Base-by-base conservation (phyloP, 2,888 invertebrate genomes). In the Ochropacha duplaris region DNA sequence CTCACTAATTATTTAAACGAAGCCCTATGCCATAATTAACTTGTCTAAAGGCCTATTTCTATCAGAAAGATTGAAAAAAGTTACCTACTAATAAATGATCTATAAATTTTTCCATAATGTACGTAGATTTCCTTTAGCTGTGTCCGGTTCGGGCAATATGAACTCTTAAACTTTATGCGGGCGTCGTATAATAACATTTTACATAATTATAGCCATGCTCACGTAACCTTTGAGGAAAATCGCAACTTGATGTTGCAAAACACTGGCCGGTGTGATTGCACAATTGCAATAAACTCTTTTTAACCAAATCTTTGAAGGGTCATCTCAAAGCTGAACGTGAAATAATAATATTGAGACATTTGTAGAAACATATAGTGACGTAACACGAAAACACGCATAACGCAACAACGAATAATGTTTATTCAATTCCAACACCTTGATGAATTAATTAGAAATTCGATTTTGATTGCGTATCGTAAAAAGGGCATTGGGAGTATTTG, bases 361-460 rank as follows among this genome's bases (percentile, higher is more conserved):
- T 6, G 24, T 4, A 51, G 5, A 22, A 49, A n/a, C 50, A 12
- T n/a, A n/a, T n/a, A n/a, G 6, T 22, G 22, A 50, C 50, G 39
- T 54, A 26, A 28, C 55, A 22, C 16, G 31, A 54, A 26, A 59
- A 56, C 61, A 58, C 67, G 64, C 31, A 22, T 52, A 68, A 66
- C 65, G 58, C 58, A 65, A 62, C 54, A 65, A 55, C 61, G 64
- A 60, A 71, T 72, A 76, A 78, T 76, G 74, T 74, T 79, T 79
- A 75, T 79, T 76, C 66, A 76, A 75, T 72, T 65, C 64, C 61
- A 61, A 58, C 67, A 65, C 74, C 64, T 71, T 69, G 75, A 80
- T 72, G 80, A 79, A 82, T 82, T 79, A 81, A 82, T 83, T 83
- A 74, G 61, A 77, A 76, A 71, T 74, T 72, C 69, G 66, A 61